Percentiles rank a stretch among this genome's conserved stretches.
Evolutionary conservation across 2,113 vertebrate genomes (phyloP).

Genomic region (Anthoscopus minutus): DNA sequence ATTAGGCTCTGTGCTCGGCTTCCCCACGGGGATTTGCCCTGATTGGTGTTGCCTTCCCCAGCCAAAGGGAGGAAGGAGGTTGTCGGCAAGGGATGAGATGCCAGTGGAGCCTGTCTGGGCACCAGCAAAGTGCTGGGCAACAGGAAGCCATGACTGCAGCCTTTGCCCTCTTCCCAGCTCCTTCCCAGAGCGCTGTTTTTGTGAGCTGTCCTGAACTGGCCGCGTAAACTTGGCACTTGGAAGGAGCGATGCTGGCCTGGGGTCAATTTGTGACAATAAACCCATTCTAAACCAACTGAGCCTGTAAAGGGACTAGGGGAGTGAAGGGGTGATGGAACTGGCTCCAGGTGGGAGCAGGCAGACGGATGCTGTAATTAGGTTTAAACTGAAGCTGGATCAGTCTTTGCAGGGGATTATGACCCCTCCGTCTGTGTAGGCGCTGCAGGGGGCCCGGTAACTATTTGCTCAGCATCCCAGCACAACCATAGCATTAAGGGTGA

Average conservation of each 20-base stretch:
- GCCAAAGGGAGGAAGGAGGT: not conserved
- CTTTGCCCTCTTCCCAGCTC: not conserved
- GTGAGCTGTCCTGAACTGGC: not conserved
- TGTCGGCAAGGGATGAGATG: not conserved
- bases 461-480: not conserved
- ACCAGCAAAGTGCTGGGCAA: not conserved
- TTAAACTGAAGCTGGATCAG: conserved; percentile 56
- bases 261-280: not conserved
- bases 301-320: not conserved
- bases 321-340: not conserved
- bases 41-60: not conserved
- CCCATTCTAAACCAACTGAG: not conserved
- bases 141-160: not conserved
- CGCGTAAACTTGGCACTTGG: not conserved
- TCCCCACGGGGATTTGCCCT: not conserved
- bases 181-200: not conserved
- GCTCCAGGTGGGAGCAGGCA: conserved; percentile 28
- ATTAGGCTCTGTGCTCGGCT: not conserved
- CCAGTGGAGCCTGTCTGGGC: not conserved
- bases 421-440: not conserved
- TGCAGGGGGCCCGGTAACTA: accelerated
- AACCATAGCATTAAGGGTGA: accelerated
- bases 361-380: conserved; percentile 26
- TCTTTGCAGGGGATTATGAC: conserved; percentile 35
- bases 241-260: not conserved